A percentile compares a stretch with the other conserved stretches of the same genome.
phyloP scores from a whole-genome alignment of 2,113 vertebrate genomes.

The Narcine bancroftii region DNA sequence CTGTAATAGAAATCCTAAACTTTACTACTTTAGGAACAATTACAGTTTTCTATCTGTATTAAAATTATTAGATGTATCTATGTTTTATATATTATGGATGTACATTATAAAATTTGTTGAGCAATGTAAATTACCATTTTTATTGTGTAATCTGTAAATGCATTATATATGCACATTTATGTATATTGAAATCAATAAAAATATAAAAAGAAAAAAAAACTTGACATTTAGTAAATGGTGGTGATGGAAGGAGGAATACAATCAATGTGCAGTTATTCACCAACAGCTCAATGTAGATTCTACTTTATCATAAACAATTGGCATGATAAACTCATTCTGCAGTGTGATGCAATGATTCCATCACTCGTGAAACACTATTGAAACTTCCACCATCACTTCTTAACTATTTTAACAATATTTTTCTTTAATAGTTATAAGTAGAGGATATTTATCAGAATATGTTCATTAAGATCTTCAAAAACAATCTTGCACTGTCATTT shows the following conservation, averaged over 20 bases:
- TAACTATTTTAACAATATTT: neutral
- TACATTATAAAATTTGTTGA: no score
- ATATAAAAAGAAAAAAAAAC: no score
- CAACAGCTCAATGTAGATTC: neutral
- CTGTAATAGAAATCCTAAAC: no score
- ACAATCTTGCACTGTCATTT: neutral
- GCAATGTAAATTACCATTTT: no score
- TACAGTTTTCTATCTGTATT: no score
- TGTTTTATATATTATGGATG: no score
- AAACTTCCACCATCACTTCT: neutral
- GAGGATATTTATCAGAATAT: neutral
- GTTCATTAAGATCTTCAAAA: neutral
- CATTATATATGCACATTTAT: no score
- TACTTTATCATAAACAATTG: neutral
- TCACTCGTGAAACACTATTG: neutral
- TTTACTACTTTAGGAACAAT: no score
- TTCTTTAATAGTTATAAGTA: neutral
- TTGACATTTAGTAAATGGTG: neutral
- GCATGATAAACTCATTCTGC: neutral
- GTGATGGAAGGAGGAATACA: neutral
- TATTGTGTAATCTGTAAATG: no score
- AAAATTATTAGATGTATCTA: no score
- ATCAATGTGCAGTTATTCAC: neutral
- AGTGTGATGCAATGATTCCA: neutral
- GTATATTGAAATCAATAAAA: no score